Percentiles rank a stretch among this genome's conserved stretches.
Conservation (phyloP, 2,113 vertebrate species). For the Catharus fuscescens region DNA sequence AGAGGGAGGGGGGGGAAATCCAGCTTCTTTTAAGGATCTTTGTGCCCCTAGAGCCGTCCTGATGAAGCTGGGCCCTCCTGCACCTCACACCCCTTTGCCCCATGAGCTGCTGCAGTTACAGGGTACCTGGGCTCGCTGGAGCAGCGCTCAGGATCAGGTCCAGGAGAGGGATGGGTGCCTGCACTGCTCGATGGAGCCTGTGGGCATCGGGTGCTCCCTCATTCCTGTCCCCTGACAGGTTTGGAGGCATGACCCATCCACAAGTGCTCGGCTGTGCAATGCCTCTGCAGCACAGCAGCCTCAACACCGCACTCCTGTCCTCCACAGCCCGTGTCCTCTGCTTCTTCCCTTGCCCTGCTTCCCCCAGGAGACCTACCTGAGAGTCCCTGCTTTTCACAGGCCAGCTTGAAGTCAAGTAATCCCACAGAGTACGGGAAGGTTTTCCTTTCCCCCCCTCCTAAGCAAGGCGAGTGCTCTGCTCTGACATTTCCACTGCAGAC, state of each 20-base stretch:
- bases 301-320: neutral
- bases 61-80: neutral
- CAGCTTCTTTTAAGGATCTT: neutral
- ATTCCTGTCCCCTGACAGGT: neutral
- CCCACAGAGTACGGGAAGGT: neutral
- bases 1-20: neutral
- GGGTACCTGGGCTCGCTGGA: neutral
- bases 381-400: neutral
- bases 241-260: neutral
- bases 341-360: neutral
- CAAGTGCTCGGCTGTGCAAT: neutral
- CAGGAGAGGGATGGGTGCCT: neutral
- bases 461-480: neutral
- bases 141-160: neutral
- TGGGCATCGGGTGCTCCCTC: neutral
- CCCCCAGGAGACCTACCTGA: conserved; percentile 6
- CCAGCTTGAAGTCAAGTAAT: neutral
- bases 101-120: neutral
- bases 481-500: neutral
- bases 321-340: neutral
- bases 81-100: neutral
- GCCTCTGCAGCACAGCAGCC: neutral
- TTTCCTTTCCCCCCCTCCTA: neutral
- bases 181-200: neutral
- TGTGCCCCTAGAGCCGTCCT: neutral